A percentile compares a stretch with the other conserved stretches of the same genome.
These are phyloP conservation scores for Bombus sylvicola DNA, from an alignment of 1,140 invertebrate genomes.

Conservation along the genomic window DNA sequence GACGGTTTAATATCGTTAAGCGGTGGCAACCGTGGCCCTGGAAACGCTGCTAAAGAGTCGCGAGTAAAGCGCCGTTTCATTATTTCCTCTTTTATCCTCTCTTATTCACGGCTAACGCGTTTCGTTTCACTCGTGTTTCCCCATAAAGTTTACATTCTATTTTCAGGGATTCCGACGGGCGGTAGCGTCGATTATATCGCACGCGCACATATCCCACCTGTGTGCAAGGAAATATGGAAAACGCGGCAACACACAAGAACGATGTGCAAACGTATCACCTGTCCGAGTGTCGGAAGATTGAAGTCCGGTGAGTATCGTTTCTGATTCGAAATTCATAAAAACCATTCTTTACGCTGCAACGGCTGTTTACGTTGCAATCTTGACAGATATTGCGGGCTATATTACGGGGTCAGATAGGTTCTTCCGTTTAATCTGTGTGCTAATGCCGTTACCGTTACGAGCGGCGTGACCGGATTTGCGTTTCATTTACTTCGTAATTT, in stretches of 20 bases:
- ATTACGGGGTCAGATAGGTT: slow-evolving; percentile 2
- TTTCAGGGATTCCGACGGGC: neutral
- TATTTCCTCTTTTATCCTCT: neutral
- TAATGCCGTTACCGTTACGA: slow-evolving; percentile 17
- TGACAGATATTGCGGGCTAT: neutral
- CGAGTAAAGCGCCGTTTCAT: neutral
- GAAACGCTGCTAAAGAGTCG: neutral
- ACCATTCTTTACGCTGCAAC: neutral
- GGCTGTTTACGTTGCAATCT: neutral
- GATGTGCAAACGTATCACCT: neutral
- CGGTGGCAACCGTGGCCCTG: neutral
- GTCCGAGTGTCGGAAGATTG: too few species aligned
- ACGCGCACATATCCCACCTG: neutral
- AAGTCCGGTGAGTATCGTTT: slow-evolving; percentile 14
- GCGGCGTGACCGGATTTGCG: neutral
- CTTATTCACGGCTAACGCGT: slow-evolving; percentile 7
- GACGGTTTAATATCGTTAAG: slow-evolving; percentile 1
- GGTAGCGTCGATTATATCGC: neutral
- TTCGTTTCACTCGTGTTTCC: neutral
- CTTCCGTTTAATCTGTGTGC: slow-evolving; percentile 28
- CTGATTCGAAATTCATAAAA: neutral
- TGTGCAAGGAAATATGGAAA: slow-evolving; percentile 4
- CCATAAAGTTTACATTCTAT: slow-evolving; percentile 22
- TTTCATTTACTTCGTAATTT: slow-evolving; percentile 33
- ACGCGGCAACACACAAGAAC: neutral